Base-by-base conservation (phyloP, 2,113 vertebrate species). In the Aspiorhynchus laticeps region DNA sequence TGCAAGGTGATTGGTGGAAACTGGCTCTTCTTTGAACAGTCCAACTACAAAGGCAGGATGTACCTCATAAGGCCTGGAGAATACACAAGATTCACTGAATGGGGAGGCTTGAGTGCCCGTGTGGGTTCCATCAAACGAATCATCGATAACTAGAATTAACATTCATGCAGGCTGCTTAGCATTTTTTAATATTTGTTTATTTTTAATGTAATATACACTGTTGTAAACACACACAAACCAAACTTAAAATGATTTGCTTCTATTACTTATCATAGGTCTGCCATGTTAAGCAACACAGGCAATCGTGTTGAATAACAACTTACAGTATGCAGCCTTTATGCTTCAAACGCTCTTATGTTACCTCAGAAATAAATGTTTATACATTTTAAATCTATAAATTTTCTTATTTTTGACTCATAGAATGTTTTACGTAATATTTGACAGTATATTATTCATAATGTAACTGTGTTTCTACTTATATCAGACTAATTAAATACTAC, bases 111-210 rank as follows among this genome's bases (percentile, higher is more conserved):
- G 38, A 93, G 24, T 9, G 92, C 93, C 51, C 86, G 88, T 81
- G 92, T 94, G 2, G 93, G 93, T 48, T 95, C 94, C 87, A 93
- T 95, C 90, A 90, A 84, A 78, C 91, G 92, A 36, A 92, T 94
- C 1, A 28, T 83, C 14, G 24, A 74, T n/a, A 56, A 77, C 14
- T 84, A 56, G 48, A 83, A 41, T 33, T 21, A 33, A 59, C 17
- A 61, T 33, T n/a, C 9, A 77, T 28, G 74, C 9, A n/a, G 56
- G 56, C 56, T 61, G 56, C 21, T 61, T 1, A 61, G 56, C 21
- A 61, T 24, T 59, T 56, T 56, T 56, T 19, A 56, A 21, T 21
- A 56, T 21, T 56, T 76, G 38, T 76, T 76, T 2, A 26, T 76
- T 76, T 76, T 26, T 48, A 15, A 26, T 17, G 24, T 77, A 12